Evolutionary conservation across 2,888 invertebrate species (phyloP).

Genomic region (Amblyjoppa proteus): DNA sequence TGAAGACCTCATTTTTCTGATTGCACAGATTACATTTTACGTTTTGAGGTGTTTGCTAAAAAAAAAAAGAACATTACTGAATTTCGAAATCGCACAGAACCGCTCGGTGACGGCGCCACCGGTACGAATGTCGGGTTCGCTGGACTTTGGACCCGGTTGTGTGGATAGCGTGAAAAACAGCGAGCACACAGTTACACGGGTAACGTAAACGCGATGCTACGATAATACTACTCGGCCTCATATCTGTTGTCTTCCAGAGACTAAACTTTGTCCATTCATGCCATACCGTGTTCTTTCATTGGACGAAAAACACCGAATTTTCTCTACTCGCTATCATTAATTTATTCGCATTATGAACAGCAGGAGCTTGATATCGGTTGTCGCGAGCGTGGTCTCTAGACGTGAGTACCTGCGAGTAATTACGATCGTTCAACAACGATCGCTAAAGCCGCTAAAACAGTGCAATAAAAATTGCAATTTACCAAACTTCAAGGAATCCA

Average conservation of each 20-base stretch:
- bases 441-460: background rate
- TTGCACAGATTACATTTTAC: background rate
- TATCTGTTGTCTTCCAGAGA: background rate
- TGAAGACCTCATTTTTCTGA: no score
- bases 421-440: background rate
- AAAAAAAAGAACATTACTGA: background rate
- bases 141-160: background rate
- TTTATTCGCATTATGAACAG: conserved; percentile 32
- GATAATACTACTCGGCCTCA: background rate
- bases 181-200: background rate
- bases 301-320: background rate
- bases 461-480: conserved; percentile 19
- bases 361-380: conserved; percentile 6
- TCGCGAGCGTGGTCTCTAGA: conserved; percentile 13
- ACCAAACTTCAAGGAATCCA: conserved; percentile 35
- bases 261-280: background rate
- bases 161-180: background rate
- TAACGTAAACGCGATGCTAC: background rate
- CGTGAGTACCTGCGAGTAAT: conserved; percentile 36
- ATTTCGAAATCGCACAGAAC: background rate
- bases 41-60: background rate
- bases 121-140: background rate
- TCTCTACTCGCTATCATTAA: background rate
- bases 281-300: background rate
- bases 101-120: background rate